Evolutionary conservation across 2,113 vertebrate species (phyloP).

Genomic region (Aldabrachelys gigantea): DNA sequence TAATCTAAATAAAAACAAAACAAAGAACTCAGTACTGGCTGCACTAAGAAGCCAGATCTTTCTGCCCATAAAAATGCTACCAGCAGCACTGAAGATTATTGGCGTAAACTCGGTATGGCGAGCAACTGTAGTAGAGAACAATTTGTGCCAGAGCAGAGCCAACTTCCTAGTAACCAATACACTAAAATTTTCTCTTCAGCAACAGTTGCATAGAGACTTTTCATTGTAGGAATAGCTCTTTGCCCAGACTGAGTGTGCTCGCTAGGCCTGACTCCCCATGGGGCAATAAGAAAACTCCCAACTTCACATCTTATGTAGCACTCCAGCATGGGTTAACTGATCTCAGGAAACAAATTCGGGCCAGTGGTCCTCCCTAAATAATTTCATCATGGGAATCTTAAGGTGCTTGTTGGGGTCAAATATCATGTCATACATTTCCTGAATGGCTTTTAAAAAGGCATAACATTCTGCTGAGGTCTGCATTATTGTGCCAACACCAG

Average conservation of each 20-base stretch:
- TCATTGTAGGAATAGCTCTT: conserved; percentile 45
- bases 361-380: background rate
- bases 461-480: background rate
- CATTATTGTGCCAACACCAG: background rate
- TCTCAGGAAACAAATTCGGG: background rate
- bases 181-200: conserved; percentile 51
- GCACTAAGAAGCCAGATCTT: conserved; percentile 1
- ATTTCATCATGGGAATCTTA: background rate
- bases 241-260: conserved; percentile 53
- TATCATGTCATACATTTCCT: background rate
- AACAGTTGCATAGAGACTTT: conserved; percentile 1
- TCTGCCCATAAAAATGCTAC: background rate
- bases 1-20: background rate
- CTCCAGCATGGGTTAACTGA: background rate
- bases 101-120: conserved; percentile 2
- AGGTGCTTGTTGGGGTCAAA: background rate
- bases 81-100: conserved; percentile 36
- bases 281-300: conserved; percentile 27
- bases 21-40: background rate
- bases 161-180: conserved; percentile 46
- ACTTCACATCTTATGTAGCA: background rate
- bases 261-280: background rate
- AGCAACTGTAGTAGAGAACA: conserved; percentile 40
- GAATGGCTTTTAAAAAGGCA: background rate
- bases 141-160: conserved; percentile 14